Evolutionary conservation across 2,113 vertebrate genomes (phyloP), one percentile per base, ranked within the genome.

Genomic region (Tyrannus savana): DNA sequence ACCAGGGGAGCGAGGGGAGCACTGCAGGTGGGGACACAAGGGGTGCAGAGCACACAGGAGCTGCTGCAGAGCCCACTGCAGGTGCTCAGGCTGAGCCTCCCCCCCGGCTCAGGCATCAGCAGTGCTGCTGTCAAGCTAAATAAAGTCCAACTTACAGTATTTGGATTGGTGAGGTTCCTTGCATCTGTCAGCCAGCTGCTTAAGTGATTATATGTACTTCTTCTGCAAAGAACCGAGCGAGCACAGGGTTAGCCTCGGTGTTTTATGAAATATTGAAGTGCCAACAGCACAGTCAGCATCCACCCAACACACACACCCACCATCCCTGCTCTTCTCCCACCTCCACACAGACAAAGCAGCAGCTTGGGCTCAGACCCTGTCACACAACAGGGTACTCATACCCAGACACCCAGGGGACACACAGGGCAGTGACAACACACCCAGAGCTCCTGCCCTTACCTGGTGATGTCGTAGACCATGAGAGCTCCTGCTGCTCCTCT

Each of bases 101-200:
- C 63, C 79, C 62, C 7, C 12, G 59, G 7, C 76, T 69, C 7
- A 21, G 41, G 46, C 63, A 67, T 3, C 49, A 55, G 14, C 33
- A 24, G 33, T 8, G 42, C 19, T 30, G 39, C 33, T 66, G 78
- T 52, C 58, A 75, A 93, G 46, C 10, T 23, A 79, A 84, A 89
- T 46, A 3, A 89, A 76, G 37, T 58, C 62, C 67, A 96, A 98
- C 99, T 99, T 98, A 99, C 99, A 94, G 99, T 99, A 98, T 99
- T 99, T 93, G 99, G 99, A 97, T 99, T 99, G 98, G 99, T 99
- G 97, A 99, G 99, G 96, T 99, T 99, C 97, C 99, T 98, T 97
- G 99, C 99, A 90, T 99, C 99, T 66, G 99, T 99, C 98, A 99
- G 96, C 99, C 99, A 99, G 98, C 99, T 99, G 98, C 99, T 99